Percentiles rank a stretch among this genome's conserved stretches.
Evolutionary conservation across 2,888 invertebrate genomes (phyloP).

Genomic region (Cantharis flavilabris): DNA sequence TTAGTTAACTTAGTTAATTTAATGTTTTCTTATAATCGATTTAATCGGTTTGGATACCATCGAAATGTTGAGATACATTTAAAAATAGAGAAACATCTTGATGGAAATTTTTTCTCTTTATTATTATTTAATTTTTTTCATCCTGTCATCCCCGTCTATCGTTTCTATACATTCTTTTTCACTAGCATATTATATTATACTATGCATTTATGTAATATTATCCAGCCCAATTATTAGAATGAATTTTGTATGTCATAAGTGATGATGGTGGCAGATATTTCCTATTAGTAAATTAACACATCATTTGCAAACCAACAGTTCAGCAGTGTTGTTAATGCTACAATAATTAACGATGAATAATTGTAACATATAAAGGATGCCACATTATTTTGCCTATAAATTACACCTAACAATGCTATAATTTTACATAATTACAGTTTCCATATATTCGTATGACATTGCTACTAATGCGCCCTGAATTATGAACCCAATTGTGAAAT

Average conservation of each 20-base stretch:
- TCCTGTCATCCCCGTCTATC: not conserved
- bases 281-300: constrained; percentile 29
- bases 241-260: constrained; percentile 2
- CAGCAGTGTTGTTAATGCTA: constrained; percentile 24
- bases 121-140: no score
- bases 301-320: constrained; percentile 28
- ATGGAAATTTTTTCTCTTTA: no score
- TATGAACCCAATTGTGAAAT: constrained; percentile 56
- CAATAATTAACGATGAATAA: constrained; percentile 30
- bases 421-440: constrained; percentile 37
- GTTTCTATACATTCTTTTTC: not conserved
- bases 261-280: constrained; percentile 16
- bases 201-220: not conserved
- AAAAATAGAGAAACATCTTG: no score
- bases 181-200: not conserved
- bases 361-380: constrained; percentile 32
- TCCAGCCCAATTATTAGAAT: not conserved
- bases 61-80: not conserved
- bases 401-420: constrained; percentile 47
- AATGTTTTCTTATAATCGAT: not conserved
- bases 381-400: constrained; percentile 48
- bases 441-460: constrained; percentile 38
- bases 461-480: constrained; percentile 46
- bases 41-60: not conserved
- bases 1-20: not conserved